These are phyloP conservation scores for Hymenopus coronatus DNA, from an alignment of 2,888 invertebrate species.

Conservation along the genomic window DNA sequence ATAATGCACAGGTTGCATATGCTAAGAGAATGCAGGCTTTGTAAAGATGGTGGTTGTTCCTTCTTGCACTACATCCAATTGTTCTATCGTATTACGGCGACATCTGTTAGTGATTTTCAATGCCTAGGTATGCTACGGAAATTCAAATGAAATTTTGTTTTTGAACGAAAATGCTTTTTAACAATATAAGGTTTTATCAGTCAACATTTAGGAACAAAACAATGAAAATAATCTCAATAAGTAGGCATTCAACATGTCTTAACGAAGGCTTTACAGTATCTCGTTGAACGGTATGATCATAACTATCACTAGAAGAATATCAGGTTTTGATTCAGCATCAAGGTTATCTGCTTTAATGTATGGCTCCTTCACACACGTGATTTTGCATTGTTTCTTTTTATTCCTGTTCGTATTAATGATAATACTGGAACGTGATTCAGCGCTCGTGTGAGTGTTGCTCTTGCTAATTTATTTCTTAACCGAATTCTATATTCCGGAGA, in stretches of 20 bases:
- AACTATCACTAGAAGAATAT: not conserved
- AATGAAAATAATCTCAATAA: not conserved
- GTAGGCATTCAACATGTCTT: too few species aligned
- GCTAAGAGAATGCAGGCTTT: too few species aligned
- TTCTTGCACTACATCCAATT: too few species aligned
- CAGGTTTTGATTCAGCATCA: not conserved
- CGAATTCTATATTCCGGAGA: too few species aligned
- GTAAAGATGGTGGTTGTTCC: too few species aligned
- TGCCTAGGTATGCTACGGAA: too few species aligned
- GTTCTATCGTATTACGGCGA: too few species aligned
- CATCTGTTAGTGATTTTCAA: too few species aligned
- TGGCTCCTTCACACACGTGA: not conserved
- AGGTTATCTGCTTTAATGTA: not conserved
- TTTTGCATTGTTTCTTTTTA: not conserved
- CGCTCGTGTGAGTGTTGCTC: not conserved
- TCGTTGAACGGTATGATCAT: not conserved
- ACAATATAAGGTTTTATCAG: not conserved
- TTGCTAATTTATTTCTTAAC: too few species aligned
- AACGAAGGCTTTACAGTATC: not conserved
- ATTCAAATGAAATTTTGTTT: too few species aligned
- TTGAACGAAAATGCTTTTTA: too few species aligned
- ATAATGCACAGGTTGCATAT: too few species aligned
- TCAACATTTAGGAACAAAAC: not conserved
- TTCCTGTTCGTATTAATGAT: not conserved
- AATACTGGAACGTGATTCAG: not conserved